Base-by-base conservation (phyloP, 2,888 invertebrate genomes). In the Nymphalis polychloros region DNA sequence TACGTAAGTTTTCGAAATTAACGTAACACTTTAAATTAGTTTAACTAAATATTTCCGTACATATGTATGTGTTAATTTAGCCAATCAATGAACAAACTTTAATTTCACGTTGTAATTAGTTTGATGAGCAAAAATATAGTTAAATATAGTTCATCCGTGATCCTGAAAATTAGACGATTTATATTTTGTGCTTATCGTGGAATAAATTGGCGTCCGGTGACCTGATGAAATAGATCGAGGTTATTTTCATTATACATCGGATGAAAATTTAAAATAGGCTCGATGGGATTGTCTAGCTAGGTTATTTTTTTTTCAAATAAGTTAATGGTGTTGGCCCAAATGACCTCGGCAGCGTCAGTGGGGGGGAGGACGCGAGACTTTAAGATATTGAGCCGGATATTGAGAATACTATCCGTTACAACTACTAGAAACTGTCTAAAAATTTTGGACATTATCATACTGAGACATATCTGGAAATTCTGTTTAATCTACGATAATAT, bases 51-150 rank as follows among this genome's bases (percentile, higher is more conserved):
- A 63, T 20, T 63, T 63, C 47, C 46, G 23, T 46, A 47, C 48
- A 27, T 47, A 20, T 20, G 23, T 46, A 17, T 35, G 23, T 46
- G 31, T 60, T 53, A 60, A 60, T 50, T 52, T 55, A 53, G 59
- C 41, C 50, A 20, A 31, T 59, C 52, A 35, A 59, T 41, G 53
- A 31, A 48, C 59, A 31, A 53, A 63, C 53, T n/a, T 23, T 55
- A 64, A 68, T 60, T 68, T 59, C 13, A n/a, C 63, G 60, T 59
- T 31, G 63, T 59, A 64, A 68, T 68, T 53, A 68, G 27, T 64
- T 64, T 64, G 19, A 60, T 47, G 52, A 52, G 47, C 65, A 60
- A 60, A 60, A 68, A 57, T 57, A 41, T 41, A 41, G 57, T 41
- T 57, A 13, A 68, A 16, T 47, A 35, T 59, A 48, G 19, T 61